These are phyloP conservation scores for Apaloderma vittatum DNA, from an alignment of 2,113 vertebrate species.

Conservation along the genomic window DNA sequence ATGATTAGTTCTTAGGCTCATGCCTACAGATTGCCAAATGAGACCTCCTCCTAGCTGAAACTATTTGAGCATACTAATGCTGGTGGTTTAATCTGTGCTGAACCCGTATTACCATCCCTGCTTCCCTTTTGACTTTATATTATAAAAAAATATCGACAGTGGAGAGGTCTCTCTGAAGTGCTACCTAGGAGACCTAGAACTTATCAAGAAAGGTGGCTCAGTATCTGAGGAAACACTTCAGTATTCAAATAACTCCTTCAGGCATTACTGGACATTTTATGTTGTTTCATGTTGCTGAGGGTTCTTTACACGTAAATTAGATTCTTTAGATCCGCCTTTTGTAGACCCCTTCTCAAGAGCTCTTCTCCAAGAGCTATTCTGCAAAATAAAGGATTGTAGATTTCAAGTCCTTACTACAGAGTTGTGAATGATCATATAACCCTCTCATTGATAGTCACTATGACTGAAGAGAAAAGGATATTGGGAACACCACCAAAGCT, in stretches of 20 bases:
- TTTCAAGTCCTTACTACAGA: neutral
- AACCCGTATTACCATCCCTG: neutral
- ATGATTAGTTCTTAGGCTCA: accelerated
- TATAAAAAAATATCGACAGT: neutral
- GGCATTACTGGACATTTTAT: neutral
- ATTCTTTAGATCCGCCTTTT: neutral
- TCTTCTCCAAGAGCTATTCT: neutral
- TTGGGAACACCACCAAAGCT: neutral
- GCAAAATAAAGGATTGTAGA: neutral
- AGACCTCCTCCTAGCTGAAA: neutral
- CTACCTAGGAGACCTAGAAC: neutral
- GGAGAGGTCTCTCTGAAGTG: neutral
- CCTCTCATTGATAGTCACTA: neutral
- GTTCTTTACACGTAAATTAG: neutral
- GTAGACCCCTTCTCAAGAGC: neutral
- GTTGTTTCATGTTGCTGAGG: neutral
- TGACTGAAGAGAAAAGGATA: neutral
- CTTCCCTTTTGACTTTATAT: neutral
- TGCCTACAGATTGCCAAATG: neutral
- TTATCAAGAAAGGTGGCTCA: neutral
- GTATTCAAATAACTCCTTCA: neutral
- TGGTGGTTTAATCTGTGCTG: neutral
- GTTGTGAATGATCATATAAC: neutral
- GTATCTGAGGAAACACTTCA: neutral
- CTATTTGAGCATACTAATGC: neutral